phyloP scores from a whole-genome alignment of 2,113 vertebrate species.

The Smithornis capensis region DNA sequence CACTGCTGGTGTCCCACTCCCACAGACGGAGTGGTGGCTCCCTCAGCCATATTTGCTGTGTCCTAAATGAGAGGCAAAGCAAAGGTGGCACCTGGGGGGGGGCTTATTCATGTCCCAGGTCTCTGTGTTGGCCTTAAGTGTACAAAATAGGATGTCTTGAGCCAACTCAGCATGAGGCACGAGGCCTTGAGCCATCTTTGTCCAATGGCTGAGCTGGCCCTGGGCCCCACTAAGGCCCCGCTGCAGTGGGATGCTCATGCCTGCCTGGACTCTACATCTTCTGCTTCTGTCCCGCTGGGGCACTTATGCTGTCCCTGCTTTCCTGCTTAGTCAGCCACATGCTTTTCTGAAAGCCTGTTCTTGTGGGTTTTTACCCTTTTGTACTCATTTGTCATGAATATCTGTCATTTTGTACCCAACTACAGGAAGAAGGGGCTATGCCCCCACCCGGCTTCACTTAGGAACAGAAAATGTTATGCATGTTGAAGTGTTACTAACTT shows the following conservation, averaged over 20 bases:
- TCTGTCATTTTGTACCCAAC: slow-evolving; percentile 33
- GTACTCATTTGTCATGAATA: slow-evolving; percentile 22
- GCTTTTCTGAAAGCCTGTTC: neutral
- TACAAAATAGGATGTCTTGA: neutral
- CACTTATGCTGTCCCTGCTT: neutral
- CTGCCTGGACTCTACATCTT: neutral
- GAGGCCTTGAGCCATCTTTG: neutral
- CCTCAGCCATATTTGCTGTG: neutral
- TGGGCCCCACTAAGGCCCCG: neutral
- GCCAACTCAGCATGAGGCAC: neutral
- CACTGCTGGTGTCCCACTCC: neutral
- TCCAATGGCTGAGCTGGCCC: neutral
- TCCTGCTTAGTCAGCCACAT: neutral
- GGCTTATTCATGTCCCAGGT: neutral
- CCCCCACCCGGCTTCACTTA: slow-evolving; percentile 37
- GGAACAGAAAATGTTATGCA: slow-evolving; percentile 48
- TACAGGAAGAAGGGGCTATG: neutral
- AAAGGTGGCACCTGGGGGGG: neutral
- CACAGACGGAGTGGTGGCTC: neutral
- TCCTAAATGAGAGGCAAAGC: neutral
- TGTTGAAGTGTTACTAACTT: slow-evolving; percentile 59
- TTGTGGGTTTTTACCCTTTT: neutral
- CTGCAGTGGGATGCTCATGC: neutral
- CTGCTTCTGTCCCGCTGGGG: neutral
- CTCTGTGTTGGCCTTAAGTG: neutral